phyloP scores from a whole-genome alignment of 2,888 invertebrate genomes.

The Drosophila affinis region DNA sequence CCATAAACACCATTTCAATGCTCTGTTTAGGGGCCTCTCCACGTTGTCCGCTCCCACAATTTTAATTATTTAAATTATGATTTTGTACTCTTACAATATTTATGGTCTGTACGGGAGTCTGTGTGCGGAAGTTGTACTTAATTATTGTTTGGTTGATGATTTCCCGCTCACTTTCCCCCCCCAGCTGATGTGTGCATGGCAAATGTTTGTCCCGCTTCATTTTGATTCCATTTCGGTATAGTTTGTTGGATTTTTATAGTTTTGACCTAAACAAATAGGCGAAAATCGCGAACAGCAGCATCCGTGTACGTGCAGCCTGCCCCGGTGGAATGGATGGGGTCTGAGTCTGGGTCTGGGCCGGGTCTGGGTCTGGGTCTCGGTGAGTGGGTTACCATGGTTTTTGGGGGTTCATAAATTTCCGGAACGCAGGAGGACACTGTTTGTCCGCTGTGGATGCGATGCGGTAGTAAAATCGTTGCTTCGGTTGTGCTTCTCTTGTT shows the following conservation, averaged over 20 bases:
- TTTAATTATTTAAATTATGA: constrained; percentile 80
- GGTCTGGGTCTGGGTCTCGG: neutral
- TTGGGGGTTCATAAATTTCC: constrained; percentile 43
- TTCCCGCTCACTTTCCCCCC: no score
- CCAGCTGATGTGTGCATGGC: no score
- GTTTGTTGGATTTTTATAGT: constrained; percentile 50
- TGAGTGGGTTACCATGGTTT: constrained; percentile 16
- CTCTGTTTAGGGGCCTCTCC: no score
- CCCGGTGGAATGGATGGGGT: neutral
- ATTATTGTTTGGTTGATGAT: constrained; percentile 2
- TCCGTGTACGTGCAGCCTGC: neutral
- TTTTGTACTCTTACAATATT: constrained; percentile 29
- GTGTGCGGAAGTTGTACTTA: constrained; percentile 3
- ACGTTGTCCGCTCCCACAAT: neutral
- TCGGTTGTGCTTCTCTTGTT: constrained; percentile 6
- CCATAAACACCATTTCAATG: no score
- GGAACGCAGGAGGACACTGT: constrained; percentile 17
- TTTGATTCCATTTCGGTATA: constrained; percentile 35
- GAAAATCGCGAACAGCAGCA: constrained; percentile 17
- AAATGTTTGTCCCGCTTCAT: neutral
- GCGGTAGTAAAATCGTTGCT: constrained; percentile 34
- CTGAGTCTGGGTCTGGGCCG: neutral
- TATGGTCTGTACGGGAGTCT: constrained; percentile 28
- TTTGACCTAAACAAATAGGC: constrained; percentile 59
- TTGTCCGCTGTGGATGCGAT: constrained; percentile 23